Conservation (phyloP, 2,888 invertebrate genomes). For the Cataglyphis altisquamis region DNA sequence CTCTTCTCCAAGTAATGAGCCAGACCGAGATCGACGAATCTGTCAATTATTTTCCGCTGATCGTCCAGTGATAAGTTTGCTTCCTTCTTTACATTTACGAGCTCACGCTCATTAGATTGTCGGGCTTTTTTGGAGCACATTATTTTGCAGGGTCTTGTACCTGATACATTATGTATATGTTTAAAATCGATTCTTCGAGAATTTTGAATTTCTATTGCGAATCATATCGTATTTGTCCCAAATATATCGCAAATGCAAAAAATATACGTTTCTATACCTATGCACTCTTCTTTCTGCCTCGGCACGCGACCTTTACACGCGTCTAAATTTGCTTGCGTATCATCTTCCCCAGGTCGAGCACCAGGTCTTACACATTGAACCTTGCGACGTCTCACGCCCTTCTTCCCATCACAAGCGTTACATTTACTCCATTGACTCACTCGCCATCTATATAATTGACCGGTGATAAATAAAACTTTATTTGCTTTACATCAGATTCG, state of each 20-base stretch:
- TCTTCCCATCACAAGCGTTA: constrained; percentile 87
- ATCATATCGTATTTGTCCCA: background rate
- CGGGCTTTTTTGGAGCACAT: constrained; percentile 72
- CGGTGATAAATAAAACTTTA: constrained; percentile 24
- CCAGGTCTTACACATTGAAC: constrained; percentile 87
- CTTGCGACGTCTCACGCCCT: constrained; percentile 86
- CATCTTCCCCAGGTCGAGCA: constrained; percentile 85
- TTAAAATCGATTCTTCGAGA: no score
- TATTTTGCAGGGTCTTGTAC: constrained; percentile 75
- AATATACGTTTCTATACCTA: constrained; percentile 60
- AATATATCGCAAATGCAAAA: background rate
- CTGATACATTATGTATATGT: constrained; percentile 31
- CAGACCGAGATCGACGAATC: constrained; percentile 75
- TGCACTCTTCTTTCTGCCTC: constrained; percentile 75
- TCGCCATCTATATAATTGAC: constrained; percentile 87
- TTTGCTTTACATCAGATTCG: constrained; percentile 37
- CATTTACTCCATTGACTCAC: constrained; percentile 90
- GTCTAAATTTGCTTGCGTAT: constrained; percentile 80
- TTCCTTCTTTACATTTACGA: background rate
- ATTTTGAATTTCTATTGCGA: background rate
- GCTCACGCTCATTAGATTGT: constrained; percentile 23
- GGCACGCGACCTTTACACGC: constrained; percentile 79
- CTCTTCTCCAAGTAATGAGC: constrained; percentile 70
- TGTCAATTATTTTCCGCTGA: constrained; percentile 70
- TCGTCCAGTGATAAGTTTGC: constrained; percentile 42